Evolutionary conservation across 2,797 vertebrate genomes (phyloP), one percentile per base, ranked within the genome.

Genomic region (Otolemur crassicaudatus): DNA sequence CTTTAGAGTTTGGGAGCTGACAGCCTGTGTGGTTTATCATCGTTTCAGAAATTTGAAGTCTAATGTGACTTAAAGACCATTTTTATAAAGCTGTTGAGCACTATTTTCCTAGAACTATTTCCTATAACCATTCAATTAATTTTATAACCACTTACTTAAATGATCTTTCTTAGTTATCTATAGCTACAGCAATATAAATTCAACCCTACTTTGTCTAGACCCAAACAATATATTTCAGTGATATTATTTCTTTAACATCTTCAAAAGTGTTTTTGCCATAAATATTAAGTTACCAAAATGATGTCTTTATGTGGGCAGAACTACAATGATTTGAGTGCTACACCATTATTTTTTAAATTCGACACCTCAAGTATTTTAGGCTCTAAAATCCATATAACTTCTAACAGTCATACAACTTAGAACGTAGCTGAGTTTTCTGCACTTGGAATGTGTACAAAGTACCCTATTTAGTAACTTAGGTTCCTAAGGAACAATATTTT

Each of bases 111-210:
- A 61, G 75, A 56, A 23, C 27, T 17, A 49, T 83, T 37, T 83
- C 27, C 61, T 29, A 63, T 63, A 22, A 19, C 12, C 20, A 53
- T 70, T 88, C 19, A 67, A 40, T 76, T 46, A 27, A 19, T 65
- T 96, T 85, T 40, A 22, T 70, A 92, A 70, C 9, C 40, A 86
- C 31, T 88, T 82, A 70, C 63, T 92, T 81, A n/a, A 94, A 37
- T 70, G 1, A 23, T 63, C 13, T 69, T 88, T 77, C 58, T 22
- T 95, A 89, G 31, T 40, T 90, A 3, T 65, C 37, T 63, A 12
- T 67, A 63, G 3, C 27, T 93, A 82, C 4, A 63, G 1, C 65
- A 81, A 65, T 65, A 4, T 81, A 67, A 92, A 87, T 72, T 84
- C 76, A 76, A 70, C 13, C 2, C 2, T 90, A 16, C 46, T 2